Base-by-base conservation (phyloP, 2,113 vertebrate species). In the Ovis aries region DNA sequence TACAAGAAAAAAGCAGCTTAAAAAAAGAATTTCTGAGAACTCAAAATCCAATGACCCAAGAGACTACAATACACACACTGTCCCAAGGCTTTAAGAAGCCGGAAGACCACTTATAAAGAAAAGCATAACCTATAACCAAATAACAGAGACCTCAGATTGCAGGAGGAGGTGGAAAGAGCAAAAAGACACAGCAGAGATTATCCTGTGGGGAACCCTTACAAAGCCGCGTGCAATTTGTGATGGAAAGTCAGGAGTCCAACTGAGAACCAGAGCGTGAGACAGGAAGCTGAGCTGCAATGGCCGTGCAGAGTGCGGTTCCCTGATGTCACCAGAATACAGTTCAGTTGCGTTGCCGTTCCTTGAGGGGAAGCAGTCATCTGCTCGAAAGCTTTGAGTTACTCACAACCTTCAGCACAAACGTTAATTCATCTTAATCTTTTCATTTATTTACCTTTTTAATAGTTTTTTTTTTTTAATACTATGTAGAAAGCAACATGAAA, bases 241-340 rank as follows among this genome's bases (percentile, higher is more conserved):
- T 33, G 45, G 86, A 36, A 43, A 80, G 43, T 15, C 31, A 40
- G 33, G 48, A 23, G 13, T 80, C 88, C 74, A 52, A 2, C 29
- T 19, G 85, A 92, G 80, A 88, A 43, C 50, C 25, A 80, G 3
- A 25, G 31, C 6, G 0, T 3, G 45, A 87, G 12, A 15, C n/a
- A 9, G 31, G 53, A 1, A 62, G 45, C 52, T 7, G 33, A 29
- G 52, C 31, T 59, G 33, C 0, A 0, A 15, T 0, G n/a, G 50
- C 84, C 3, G 5, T 0, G 0, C 78, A 59, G 48, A 36, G 84
- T 12, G 5, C 0, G 0, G 64, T 50, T 55, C 15, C 43, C 90
- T 25, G 67, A n/a, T 4, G 14, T 78, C 88, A 40, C 53, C 36
- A 9, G 27, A 1, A 13, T 7, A 2, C 36, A 19, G 23, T 16